Evolutionary conservation across 2,113 vertebrate genomes (phyloP), one percentile per base, ranked within the genome.

Genomic region (Hoplias malabaricus): DNA sequence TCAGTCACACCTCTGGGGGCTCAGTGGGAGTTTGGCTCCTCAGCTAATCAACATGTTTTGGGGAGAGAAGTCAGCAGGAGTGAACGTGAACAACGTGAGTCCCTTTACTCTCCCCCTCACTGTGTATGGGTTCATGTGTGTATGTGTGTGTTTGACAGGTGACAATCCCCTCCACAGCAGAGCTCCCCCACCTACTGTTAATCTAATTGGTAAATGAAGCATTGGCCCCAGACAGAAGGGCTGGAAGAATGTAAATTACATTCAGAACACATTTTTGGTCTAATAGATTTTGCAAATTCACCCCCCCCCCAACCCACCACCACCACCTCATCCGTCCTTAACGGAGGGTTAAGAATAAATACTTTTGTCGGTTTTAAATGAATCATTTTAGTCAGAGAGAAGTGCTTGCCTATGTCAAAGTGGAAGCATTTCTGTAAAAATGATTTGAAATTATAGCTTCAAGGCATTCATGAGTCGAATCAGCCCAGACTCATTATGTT

Each of bases 231-330:
- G 69, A 73, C 79, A 75, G 67, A 56, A 63, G 61, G n/a, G 54
- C 62, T 38, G 38, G 33, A 40, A 72, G 61, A 38, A 31, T 4
- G 59, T n/a, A 43, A 29, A 21, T 63, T 74, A 27, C 68, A 69
- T 78, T 61, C 27, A 12, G 21, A 82, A 69, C 48, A 61, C 73
- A 82, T 56, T 82, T 79, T 63, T 59, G 27, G 40, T 12, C 12
- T 75, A 86, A 82, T 87, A 86, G 75, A 84, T 88, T 36, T 14
- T 25, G 63, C 67, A n/a, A n/a, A n/a, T n/a, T n/a, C n/a, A n/a
- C n/a, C n/a, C n/a, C n/a, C n/a, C n/a, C n/a, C n/a, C n/a, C n/a
- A n/a, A n/a, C n/a, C n/a, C n/a, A n/a, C n/a, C n/a, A n/a, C n/a
- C n/a, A n/a, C 12, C 63, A 77, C 79, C 66, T 38, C 74, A 76